Evolutionary conservation across 2,113 vertebrate genomes (phyloP), one percentile per base, ranked within the genome.

Genomic region (Egretta garzetta): DNA sequence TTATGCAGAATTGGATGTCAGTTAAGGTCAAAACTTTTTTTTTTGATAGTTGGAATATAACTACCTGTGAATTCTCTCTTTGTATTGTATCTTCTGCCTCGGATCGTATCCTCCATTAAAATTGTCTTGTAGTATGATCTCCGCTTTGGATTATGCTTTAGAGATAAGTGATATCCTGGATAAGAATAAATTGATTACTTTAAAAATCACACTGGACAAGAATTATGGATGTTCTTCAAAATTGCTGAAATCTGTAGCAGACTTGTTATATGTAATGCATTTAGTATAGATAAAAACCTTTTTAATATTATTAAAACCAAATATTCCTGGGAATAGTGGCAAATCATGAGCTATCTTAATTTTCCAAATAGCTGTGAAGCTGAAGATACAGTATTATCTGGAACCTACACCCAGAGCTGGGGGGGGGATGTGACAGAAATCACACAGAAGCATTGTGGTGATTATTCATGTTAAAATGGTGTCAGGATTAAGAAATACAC

Each of bases 61-160:
- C 8, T 71, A 62, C 26, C 3, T n/a, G 2, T 55, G 16, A 53
- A 50, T 83, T 86, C 6, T 43, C 14, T 32, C 6, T 58, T 62
- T 75, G 28, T 43, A 22, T 24, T 52, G 7, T 49, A 30, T 43
- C 30, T 70, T 89, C 20, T 75, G 13, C 14, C 24, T 56, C 47
- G 5, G 55, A 43, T 56, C 0, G 0, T 20, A 56, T 39, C 4
- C 24, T 84, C n/a, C 24, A 59, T 30, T 35, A 35, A 47, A 86
- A 63, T 68, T 0, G 21, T 50, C 8, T 68, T 35, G 9, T 30
- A 45, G 5, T 35, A 49, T 50, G 12, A 45, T 24, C 14, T 74
- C 11, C 8, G 27, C 9, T 79, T 71, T 4, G 4, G 20, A 45
- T 80, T 77, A 30, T 41, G 8, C 3, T 59, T 55, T 26, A 68